phyloP scores from a whole-genome alignment of 2,888 invertebrate genomes.

The Exephanes ischioxanthus region DNA sequence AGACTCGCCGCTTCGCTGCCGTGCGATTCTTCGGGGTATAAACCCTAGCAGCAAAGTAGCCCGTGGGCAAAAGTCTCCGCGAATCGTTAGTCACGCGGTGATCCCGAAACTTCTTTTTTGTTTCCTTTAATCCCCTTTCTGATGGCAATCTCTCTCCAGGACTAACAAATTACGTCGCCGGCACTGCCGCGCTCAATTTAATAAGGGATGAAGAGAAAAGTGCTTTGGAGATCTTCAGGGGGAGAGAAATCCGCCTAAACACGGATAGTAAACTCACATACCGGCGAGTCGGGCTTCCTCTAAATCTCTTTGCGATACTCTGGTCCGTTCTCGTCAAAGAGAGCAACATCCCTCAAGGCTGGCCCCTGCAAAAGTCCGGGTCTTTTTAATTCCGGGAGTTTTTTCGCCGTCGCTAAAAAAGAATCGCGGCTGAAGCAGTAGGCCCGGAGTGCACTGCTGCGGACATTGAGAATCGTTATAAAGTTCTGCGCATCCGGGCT shows the following conservation, averaged over 20 bases:
- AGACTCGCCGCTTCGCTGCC: not conserved
- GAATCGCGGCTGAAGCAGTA: slow-evolving; percentile 37
- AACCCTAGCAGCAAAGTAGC: not conserved
- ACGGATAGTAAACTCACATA: not conserved
- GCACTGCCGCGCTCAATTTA: not conserved
- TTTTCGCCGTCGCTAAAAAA: not conserved
- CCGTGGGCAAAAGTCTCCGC: not conserved
- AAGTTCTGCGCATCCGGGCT: not conserved
- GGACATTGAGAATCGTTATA: slow-evolving; percentile 44
- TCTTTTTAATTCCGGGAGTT: slow-evolving; percentile 19
- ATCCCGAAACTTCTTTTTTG: not conserved
- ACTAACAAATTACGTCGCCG: not conserved
- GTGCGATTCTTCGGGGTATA: not conserved
- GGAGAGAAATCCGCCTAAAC: not conserved
- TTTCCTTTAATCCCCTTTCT: not conserved
- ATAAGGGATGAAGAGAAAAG: not conserved
- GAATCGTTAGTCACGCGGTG: slow-evolving; percentile 3
- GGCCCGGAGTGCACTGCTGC: slow-evolving; percentile 19
- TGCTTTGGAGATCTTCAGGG: not conserved
- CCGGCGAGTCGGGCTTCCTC: too few species aligned
- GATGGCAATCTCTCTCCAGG: not conserved
- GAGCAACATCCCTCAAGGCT: not conserved
- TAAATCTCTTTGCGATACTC: not conserved
- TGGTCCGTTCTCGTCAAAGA: not conserved
- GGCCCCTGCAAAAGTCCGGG: not conserved